Conservation (phyloP, 2,797 vertebrate genomes). For the Jordanella pulchra region DNA sequence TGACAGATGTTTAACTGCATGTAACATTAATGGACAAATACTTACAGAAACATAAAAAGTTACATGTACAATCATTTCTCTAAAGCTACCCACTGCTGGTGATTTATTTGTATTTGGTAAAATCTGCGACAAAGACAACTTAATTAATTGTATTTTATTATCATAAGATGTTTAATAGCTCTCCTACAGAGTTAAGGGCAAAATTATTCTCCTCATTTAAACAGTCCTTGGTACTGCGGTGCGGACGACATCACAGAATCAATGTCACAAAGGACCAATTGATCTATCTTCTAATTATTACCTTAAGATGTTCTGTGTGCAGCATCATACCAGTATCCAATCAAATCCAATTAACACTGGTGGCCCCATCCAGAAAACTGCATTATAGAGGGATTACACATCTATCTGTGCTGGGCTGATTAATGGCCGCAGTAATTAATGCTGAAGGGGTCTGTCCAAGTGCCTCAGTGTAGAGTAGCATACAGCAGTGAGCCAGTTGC, state of each 20-base stretch:
- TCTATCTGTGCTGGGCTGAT: slow-evolving; percentile 82
- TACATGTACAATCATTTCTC: neutral
- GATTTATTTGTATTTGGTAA: slow-evolving; percentile 7
- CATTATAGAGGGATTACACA: slow-evolving; percentile 80
- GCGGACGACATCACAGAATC: slow-evolving; percentile 33
- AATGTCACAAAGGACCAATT: slow-evolving; percentile 68
- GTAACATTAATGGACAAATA: neutral
- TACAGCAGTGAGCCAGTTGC: slow-evolving; percentile 72
- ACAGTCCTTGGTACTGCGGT: slow-evolving; percentile 29
- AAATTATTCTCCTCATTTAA: slow-evolving; percentile 32
- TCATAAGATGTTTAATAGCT: slow-evolving; percentile 6
- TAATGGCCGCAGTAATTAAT: slow-evolving; percentile 85
- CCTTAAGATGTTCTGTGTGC: slow-evolving; percentile 79
- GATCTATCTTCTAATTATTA: slow-evolving; percentile 82
- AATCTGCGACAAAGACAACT: neutral
- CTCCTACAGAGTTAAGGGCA: slow-evolving; percentile 5
- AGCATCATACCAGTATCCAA: slow-evolving; percentile 81
- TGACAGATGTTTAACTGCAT: neutral
- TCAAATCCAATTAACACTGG: slow-evolving; percentile 82
- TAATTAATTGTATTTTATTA: slow-evolving; percentile 20
- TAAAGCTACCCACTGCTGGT: neutral
- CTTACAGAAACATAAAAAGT: neutral
- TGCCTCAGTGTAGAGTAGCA: slow-evolving; percentile 69
- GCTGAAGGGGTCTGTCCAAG: slow-evolving; percentile 80
- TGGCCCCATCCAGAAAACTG: slow-evolving; percentile 77